Conservation (phyloP, 2,113 vertebrate species). For the Leptodactylus fuscus region DNA sequence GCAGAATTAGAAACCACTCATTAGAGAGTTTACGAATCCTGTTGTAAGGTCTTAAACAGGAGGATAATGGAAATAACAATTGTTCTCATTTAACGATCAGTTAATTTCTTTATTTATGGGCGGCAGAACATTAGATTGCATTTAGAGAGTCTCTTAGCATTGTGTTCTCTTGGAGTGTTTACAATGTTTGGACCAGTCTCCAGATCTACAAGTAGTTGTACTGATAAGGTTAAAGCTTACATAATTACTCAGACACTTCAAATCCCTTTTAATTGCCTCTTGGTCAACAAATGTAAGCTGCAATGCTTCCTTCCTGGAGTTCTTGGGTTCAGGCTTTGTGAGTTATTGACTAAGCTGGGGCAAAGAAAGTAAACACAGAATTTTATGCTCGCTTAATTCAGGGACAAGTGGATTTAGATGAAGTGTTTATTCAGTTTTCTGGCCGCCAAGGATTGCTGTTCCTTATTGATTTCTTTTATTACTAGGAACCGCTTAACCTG, state of each 20-base stretch:
- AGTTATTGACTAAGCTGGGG: constrained; percentile 69
- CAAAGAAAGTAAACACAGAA: constrained; percentile 80
- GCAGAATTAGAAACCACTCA: not conserved
- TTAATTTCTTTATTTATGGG: constrained; percentile 40
- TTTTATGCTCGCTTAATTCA: constrained; percentile 85
- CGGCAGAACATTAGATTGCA: constrained; percentile 62
- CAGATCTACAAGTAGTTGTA: constrained; percentile 67
- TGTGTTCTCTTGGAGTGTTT: constrained; percentile 63
- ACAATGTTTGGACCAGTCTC: constrained; percentile 64
- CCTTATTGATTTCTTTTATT: constrained; percentile 83
- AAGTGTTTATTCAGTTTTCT: constrained; percentile 85
- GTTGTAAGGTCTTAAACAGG: not conserved
- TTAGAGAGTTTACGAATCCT: constrained; percentile 10
- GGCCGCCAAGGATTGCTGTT: constrained; percentile 76
- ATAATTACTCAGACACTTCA: constrained; percentile 74
- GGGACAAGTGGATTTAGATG: constrained; percentile 83
- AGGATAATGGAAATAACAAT: constrained; percentile 42
- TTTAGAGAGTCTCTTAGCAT: constrained; percentile 64
- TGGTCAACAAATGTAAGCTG: constrained; percentile 71
- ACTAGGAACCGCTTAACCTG: constrained; percentile 79
- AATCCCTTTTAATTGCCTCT: constrained; percentile 71
- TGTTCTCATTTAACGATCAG: not conserved
- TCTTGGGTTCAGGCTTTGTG: constrained; percentile 66
- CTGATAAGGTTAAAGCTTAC: constrained; percentile 74
- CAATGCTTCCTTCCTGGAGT: constrained; percentile 67